Evolutionary conservation across 2,888 invertebrate genomes (phyloP), one percentile per base, ranked within the genome.

Genomic region (Synanthedon vespiformis): DNA sequence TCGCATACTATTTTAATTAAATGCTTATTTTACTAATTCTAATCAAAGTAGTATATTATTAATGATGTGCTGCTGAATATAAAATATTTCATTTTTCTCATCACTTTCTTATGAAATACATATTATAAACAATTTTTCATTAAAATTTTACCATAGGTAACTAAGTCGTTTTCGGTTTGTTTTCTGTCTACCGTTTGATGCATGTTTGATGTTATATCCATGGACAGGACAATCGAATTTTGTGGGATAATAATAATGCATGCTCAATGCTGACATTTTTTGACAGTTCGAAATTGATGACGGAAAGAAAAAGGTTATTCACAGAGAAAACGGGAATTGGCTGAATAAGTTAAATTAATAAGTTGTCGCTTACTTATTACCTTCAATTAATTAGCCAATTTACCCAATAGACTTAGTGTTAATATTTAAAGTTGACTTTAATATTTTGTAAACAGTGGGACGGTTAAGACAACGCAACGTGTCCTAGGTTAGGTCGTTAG

Each of bases 271-370:
- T 82, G 82, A 78, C 80, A 81, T 83, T 44, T 34, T 44, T 44
- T 44, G 84, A 82, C 83, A 81, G 80, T 85, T 85, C 80, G 77
- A 81, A 81, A 81, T 80, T 85, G 85, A 86, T 86, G 85, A 86
- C 85, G 82, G 86, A 83, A 83, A 85, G 84, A 78, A 83, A 82
- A 84, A 87, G 86, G 86, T 86, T 86, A 85, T 76, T 80, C 70
- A 81, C 72, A 48, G 18, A 18, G 16, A 48, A 48, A 81, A 77
- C 79, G 76, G 81, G 78, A 81, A 82, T 86, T 78, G 79, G 79
- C 71, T 82, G 77, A 76, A 70, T 68, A 71, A 55, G 48, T 14
- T 48, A 48, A 48, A 14, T 16, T 14, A 14, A 13, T 44, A 13
- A 14, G n/a, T 48, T 48, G 16, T 48, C 48, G 8, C 13, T 48